These are phyloP conservation scores for Paguma larvata DNA, from an alignment of 2,797 vertebrate species.

Conservation along the genomic window DNA sequence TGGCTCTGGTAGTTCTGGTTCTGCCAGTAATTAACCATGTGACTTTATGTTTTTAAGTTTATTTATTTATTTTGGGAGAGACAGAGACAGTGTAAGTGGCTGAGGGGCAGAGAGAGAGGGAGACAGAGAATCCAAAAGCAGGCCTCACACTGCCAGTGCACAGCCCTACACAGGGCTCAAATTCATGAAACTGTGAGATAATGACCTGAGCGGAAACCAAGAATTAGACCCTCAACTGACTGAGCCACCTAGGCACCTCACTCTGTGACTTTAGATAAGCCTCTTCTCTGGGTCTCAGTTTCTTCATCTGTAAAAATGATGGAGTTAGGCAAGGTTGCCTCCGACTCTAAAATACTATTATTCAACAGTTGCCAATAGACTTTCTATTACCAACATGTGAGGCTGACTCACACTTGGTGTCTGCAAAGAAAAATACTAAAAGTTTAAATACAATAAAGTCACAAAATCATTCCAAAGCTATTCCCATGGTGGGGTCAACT, in stretches of 20 bases:
- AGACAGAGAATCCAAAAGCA: no score
- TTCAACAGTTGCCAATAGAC: not conserved
- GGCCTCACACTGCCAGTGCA: no score
- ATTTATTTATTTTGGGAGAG: no score
- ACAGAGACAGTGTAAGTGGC: no score
- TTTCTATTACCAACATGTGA: constrained; percentile 24
- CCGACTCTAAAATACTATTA: constrained; percentile 46
- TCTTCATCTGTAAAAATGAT: constrained; percentile 44
- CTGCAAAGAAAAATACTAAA: constrained; percentile 27
- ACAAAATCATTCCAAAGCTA: constrained; percentile 55
- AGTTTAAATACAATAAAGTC: constrained; percentile 14
- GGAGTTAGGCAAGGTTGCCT: constrained; percentile 19
- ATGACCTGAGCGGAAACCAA: no score
- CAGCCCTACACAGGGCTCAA: no score
- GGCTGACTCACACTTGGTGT: not conserved
- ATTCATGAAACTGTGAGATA: no score
- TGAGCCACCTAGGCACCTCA: no score
- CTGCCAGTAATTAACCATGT: constrained; percentile 42
- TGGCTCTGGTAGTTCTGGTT: constrained; percentile 7
- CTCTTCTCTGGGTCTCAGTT: constrained; percentile 6
- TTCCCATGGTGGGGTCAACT: not conserved
- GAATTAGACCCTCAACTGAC: no score
- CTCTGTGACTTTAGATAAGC: not conserved
- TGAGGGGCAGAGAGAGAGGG: no score
- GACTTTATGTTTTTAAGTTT: not conserved